phyloP scores from a whole-genome alignment of 2,888 invertebrate species.

The Machimus atricapillus region DNA sequence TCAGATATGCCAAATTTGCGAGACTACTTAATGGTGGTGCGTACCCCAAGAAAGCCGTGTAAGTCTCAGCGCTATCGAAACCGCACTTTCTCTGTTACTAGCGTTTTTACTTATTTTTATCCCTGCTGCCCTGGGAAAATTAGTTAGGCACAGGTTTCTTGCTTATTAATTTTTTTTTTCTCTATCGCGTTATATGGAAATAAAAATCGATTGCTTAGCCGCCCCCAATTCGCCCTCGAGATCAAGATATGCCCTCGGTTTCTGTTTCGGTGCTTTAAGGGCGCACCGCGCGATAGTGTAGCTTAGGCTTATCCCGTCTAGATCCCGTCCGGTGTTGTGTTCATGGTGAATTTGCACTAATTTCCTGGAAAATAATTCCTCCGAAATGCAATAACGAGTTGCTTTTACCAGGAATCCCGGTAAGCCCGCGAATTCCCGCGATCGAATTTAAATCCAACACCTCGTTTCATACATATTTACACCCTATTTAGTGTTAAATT shows the following conservation, averaged over 20 bases:
- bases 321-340: not conserved
- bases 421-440: not conserved
- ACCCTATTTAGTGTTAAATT: not conserved
- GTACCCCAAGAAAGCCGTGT: constrained; percentile 46
- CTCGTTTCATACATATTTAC: not conserved
- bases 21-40: constrained; percentile 56
- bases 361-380: not conserved
- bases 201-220: constrained; percentile 15
- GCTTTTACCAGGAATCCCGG: not conserved
- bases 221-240: not conserved
- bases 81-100: not conserved
- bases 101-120: not conserved
- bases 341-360: not conserved
- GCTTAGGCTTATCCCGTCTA: not conserved
- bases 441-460: not conserved
- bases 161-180: not conserved
- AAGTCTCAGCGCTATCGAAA: not conserved
- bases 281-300: not conserved
- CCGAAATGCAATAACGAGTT: not conserved
- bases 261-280: not conserved
- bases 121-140: not conserved
- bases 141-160: not conserved
- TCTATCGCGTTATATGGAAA: constrained; percentile 1
- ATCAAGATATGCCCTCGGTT: not conserved
- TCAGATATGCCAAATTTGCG: constrained; percentile 50